These are phyloP conservation scores for Micromussa lordhowensis DNA, from an alignment of 92 coral and sea anemone genomes.

Conservation along the genomic window DNA sequence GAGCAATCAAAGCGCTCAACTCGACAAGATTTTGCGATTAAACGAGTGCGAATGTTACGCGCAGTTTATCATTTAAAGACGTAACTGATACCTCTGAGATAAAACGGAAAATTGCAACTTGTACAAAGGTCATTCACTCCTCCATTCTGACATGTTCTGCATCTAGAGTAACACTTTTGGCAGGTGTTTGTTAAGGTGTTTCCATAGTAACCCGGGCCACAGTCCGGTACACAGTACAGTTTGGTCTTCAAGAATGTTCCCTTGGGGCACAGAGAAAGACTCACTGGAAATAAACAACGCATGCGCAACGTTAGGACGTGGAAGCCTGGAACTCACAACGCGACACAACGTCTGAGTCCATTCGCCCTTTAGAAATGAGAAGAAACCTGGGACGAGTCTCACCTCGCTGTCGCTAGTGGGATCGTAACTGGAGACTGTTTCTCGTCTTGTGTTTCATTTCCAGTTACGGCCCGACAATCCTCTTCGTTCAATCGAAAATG, in stretches of 20 bases:
- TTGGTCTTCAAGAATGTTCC: conserved; percentile 57
- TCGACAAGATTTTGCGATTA: no score
- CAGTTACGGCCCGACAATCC: no score
- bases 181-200: conserved; percentile 57
- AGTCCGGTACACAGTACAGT: conserved; percentile 67
- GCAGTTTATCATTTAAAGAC: not conserved
- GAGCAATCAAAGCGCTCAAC: no score
- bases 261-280: conserved; percentile 43
- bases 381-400: no score
- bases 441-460: no score
- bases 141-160: conserved; percentile 75
- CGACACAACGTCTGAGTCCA: not conserved
- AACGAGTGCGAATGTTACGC: no score
- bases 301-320: not conserved
- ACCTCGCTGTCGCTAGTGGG: no score
- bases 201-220: conserved; percentile 81
- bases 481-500: no score
- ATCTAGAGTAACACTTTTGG: conserved; percentile 60
- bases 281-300: not conserved
- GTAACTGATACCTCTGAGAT: conserved; percentile 34
- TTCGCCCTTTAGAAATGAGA: no score
- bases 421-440: no score
- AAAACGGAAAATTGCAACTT: conserved; percentile 59
- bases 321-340: not conserved
- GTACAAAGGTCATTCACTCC: conserved; percentile 61